Base-by-base conservation (phyloP, 2,113 vertebrate genomes). In the Vidua chalybeata region DNA sequence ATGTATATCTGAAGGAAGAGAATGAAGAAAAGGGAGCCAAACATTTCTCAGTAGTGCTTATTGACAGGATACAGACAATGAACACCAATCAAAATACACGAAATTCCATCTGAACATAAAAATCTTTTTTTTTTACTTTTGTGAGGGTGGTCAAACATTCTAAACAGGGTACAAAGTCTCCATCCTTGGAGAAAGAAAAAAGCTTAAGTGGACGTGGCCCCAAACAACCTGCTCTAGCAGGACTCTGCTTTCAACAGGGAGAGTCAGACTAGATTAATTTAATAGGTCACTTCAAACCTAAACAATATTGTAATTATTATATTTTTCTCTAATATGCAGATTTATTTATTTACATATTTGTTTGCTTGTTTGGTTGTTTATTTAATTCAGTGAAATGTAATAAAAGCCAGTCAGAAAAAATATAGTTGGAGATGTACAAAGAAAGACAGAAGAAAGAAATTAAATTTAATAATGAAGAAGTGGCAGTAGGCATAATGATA, bases 131-230 rank as follows among this genome's bases (percentile, higher is more conserved):
- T 58, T 67, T 63, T 33, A 14, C 7, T 73, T 59, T 59, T 37
- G 5, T 41, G 20, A 58, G 3, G 2, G 11, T 52, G 8, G 15
- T 58, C 39, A 81, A 63, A 56, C 3, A 15, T 23, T 59, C 21
- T 64, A n/a, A 73, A 22, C 9, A 39, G 6, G 2, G 4, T 59
- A 21, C 37, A 68, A 24, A 48, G 13, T 39, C 23, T 72, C 24
- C 31, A 54, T 19, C 11, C 4, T 51, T 74, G 4, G 13, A 30
- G 8, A 52, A 3, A 56, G 10, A 41, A 18, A 62, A 75, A 75
- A 66, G 5, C 4, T 15, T 9, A 16, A 5, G 4, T 22, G 30
- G 4, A 51, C 0, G 0, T 48, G 10, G 8, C 66, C 7, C 6
- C 35, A 52, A 9, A n/a, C 4, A 64, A 41, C 3, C 8, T 73